Conservation (phyloP, 2,888 invertebrate species). For the Drosophila peninsularis region DNA sequence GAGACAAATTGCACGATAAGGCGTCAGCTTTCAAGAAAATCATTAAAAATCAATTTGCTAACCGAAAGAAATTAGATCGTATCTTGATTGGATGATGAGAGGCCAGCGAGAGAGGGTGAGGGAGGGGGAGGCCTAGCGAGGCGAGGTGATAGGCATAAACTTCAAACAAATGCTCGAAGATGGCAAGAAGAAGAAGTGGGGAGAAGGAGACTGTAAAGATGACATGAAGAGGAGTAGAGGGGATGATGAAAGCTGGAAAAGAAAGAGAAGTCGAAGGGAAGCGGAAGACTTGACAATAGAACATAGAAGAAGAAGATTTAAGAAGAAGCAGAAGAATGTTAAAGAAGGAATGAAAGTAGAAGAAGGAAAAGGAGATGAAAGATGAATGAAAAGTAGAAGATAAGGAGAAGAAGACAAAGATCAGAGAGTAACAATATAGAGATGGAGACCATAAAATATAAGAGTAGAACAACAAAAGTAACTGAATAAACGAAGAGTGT, state of each 20-base stretch:
- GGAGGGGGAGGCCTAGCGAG: neutral
- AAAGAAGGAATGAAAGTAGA: neutral
- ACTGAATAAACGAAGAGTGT: too few relatives aligned
- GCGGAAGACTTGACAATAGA: neutral
- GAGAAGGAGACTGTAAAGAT: neutral
- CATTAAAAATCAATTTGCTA: conserved; percentile 44
- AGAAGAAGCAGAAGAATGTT: neutral
- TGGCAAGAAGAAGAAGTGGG: neutral
- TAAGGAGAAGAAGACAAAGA: too few relatives aligned
- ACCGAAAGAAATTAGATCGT: conserved; percentile 4
- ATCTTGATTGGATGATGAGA: conserved; percentile 2
- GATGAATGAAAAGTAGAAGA: neutral
- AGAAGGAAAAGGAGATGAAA: neutral
- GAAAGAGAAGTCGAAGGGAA: neutral
- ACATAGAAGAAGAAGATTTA: neutral
- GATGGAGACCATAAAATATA: too few relatives aligned
- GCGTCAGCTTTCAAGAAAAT: conserved; percentile 32
- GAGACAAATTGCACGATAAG: conserved; percentile 33
- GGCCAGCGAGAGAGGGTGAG: neutral
- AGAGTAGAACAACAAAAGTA: neutral
- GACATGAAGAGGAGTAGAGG: neutral
- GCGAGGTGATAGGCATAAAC: neutral
- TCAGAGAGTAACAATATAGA: neutral
- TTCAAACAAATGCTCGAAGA: neutral
- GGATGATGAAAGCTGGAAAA: neutral